A percentile compares a stretch with the other conserved stretches of the same genome.
These are phyloP conservation scores for Heterohyrax brucei DNA, from an alignment of 2,797 vertebrate genomes.

Conservation along the genomic window DNA sequence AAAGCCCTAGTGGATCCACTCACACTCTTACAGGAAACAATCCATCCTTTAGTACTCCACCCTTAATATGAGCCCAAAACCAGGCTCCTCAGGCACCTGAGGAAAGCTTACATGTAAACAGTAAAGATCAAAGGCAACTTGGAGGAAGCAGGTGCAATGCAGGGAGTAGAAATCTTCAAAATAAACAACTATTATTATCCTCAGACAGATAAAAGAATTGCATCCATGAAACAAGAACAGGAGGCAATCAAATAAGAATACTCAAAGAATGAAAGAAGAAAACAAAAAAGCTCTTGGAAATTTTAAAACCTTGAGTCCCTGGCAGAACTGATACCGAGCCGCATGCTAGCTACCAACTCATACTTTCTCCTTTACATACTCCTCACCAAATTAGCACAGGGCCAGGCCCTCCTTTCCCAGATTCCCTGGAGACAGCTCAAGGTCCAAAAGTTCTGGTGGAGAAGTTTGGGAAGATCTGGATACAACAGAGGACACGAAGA, in stretches of 20 bases:
- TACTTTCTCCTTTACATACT: not conserved
- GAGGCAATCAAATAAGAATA: not conserved
- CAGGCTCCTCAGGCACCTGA: not conserved
- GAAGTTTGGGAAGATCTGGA: not conserved
- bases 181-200: not conserved
- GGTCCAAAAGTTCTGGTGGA: not conserved
- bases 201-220: not conserved
- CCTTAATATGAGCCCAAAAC: not conserved
- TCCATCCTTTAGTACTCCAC: not conserved
- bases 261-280: not conserved
- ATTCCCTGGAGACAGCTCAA: not conserved
- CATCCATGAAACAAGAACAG: slow-evolving; percentile 5
- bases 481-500: not conserved
- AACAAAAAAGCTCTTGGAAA: not conserved
- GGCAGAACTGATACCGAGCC: not conserved
- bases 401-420: not conserved
- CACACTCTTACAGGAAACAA: not conserved
- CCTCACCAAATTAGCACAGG: no score
- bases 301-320: not conserved
- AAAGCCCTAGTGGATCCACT: not conserved
- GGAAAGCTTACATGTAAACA: not conserved
- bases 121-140: not conserved
- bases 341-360: not conserved
- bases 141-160: not conserved
- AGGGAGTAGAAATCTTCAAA: not conserved